Evolutionary conservation across 2,888 invertebrate genomes (phyloP).

Genomic region (Sinohyriopsis cumingii): DNA sequence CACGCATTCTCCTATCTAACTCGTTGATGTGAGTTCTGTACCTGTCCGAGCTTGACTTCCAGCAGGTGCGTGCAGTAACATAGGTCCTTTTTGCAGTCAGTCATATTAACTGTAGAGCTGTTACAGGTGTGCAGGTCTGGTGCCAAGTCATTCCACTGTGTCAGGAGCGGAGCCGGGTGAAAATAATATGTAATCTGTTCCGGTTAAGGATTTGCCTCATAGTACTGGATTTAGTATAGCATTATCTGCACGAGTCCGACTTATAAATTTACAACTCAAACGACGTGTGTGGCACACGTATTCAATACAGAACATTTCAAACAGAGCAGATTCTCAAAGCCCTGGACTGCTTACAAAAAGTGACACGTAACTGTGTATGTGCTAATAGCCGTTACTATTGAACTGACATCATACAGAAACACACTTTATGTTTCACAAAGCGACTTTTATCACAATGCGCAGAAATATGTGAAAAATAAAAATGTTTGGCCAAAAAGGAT

Average conservation of each 20-base stretch:
- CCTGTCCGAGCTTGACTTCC: constrained; percentile 29
- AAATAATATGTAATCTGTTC: constrained; percentile 36
- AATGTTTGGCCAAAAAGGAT: no score
- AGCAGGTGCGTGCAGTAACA: constrained; percentile 44
- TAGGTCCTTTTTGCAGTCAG: constrained; percentile 28
- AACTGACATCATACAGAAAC: no score
- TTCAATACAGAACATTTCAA: no score
- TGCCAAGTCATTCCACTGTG: constrained; percentile 40
- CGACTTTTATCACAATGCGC: no score
- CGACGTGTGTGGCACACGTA: not conserved
- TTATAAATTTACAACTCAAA: not conserved
- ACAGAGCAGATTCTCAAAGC: no score
- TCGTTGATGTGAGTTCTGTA: not conserved
- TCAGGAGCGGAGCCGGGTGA: constrained; percentile 35
- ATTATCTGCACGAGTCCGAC: not conserved
- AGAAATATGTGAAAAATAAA: no score
- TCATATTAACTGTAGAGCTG: constrained; percentile 27
- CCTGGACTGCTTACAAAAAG: no score
- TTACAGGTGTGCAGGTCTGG: constrained; percentile 36
- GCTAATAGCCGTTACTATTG: no score
- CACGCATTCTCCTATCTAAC: no score
- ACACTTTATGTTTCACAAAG: no score
- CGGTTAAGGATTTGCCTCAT: constrained; percentile 9
- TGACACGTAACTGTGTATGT: no score
- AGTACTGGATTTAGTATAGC: not conserved